These are phyloP conservation scores for Prinia subflava DNA, from an alignment of 2,113 vertebrate genomes.

Conservation along the genomic window DNA sequence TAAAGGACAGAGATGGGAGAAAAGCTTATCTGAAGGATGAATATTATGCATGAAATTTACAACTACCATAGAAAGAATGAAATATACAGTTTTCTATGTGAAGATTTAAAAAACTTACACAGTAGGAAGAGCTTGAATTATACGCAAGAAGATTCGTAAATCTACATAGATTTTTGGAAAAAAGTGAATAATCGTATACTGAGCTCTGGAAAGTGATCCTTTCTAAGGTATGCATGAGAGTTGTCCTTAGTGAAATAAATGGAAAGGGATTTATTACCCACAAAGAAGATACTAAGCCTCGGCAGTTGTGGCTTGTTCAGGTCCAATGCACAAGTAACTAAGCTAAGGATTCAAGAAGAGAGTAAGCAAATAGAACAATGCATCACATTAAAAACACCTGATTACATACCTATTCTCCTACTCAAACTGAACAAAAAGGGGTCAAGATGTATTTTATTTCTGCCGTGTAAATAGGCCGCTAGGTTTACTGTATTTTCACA, in stretches of 20 bases:
- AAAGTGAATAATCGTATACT: background rate
- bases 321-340: slow-evolving; percentile 17
- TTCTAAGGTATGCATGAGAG: background rate
- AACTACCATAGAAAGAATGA: background rate
- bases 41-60: background rate
- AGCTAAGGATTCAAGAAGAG: slow-evolving; percentile 22
- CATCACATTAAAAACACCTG: slow-evolving; percentile 39
- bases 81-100: background rate
- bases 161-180: background rate
- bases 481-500: slow-evolving; percentile 23
- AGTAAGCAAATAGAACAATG: slow-evolving; percentile 55
- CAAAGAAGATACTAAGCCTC: slow-evolving; percentile 8
- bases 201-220: background rate
- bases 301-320: slow-evolving; percentile 20
- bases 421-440: slow-evolving; percentile 41
- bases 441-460: slow-evolving; percentile 53
- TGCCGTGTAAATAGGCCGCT: background rate
- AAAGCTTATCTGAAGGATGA: background rate
- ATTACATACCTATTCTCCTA: slow-evolving; percentile 40
- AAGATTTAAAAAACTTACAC: background rate
- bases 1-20: background rate
- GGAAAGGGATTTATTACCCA: background rate
- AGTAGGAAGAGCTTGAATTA: background rate
- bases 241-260: slow-evolving; percentile 6
- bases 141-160: background rate